Base-by-base conservation (phyloP, 2,888 invertebrate genomes). In the Mesorhabditis belari region DNA sequence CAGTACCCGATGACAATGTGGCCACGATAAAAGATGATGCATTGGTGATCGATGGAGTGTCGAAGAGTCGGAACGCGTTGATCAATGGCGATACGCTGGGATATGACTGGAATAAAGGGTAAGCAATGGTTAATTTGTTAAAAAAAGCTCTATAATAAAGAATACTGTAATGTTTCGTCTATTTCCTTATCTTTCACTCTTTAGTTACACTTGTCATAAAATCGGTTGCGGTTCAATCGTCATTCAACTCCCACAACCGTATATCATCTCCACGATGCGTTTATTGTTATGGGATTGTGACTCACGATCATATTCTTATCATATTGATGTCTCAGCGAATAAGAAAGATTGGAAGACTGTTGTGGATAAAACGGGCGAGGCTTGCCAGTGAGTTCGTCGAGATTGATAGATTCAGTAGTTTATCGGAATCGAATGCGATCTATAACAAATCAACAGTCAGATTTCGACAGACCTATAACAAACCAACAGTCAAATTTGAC, bases 211-310 rank as follows among this genome's bases (percentile, higher is more conserved):
- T 19, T 81, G 82, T 57, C 82, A 82, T 60, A 80, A 82, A 60
- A 63, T 82, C 65, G 92, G 92, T 74, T 90, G 91, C 71, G 95
- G 96, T 62, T 88, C 91, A 73, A 94, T 98, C 80, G 87, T 92
- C 75, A 89, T 98, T 65, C 93, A 96, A 84, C 86, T 98, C 70
- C 91, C 89, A 75, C 98, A 98, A 85, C 96, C 98, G 3, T 95
- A 92, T 83, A 86, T 92, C 80, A 87, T 96, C 66, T 87, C 88
- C 61, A 91, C 91, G 27, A 87, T 96, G 86, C 87, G 92, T 83
- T 83, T 61, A 81, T 85, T 98, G 73, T 85, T 98, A 66, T 98
- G 96, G 96, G 96, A 98, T 85, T 94, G 93, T 71, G 85, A 85
- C 76, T 83, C 84, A 56, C 77, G 85, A 17, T 81, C 80, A 59